phyloP scores from a whole-genome alignment of 2,888 invertebrate genomes.

The Drosophila testacea region DNA sequence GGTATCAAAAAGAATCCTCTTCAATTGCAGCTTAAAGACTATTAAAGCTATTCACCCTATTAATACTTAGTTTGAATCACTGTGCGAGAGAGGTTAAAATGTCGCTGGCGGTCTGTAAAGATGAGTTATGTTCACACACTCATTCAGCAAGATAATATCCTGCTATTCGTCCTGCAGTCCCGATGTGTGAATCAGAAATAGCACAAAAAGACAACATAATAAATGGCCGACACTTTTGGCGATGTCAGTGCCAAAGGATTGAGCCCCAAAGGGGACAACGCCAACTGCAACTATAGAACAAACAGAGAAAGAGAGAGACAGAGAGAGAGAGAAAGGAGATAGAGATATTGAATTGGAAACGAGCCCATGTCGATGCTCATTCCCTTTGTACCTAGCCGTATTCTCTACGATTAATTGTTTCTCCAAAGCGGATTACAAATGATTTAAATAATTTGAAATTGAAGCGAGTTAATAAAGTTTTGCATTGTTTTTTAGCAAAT shows the following conservation, averaged over 20 bases:
- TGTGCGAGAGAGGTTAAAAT: slow-evolving; percentile 35
- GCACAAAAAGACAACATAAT: slow-evolving; percentile 38
- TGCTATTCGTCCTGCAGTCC: slow-evolving; percentile 21
- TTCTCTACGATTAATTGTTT: slow-evolving; percentile 67
- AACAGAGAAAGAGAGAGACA: not conserved
- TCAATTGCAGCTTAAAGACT: not conserved
- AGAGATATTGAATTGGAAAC: slow-evolving; percentile 12
- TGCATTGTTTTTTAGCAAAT: slow-evolving; percentile 43
- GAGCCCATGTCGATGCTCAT: not conserved
- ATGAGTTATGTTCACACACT: slow-evolving; percentile 53
- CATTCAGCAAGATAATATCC: slow-evolving; percentile 56
- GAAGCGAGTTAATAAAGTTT: slow-evolving; percentile 48
- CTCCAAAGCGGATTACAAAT: slow-evolving; percentile 68
- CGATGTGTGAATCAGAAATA: slow-evolving; percentile 42
- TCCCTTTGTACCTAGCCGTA: slow-evolving; percentile 4
- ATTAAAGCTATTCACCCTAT: not conserved
- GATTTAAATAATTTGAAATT: slow-evolving; percentile 48
- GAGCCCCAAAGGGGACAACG: slow-evolving; percentile 1
- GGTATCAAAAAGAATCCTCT: too few relatives aligned
- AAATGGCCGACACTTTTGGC: slow-evolving; percentile 60
- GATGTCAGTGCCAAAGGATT: slow-evolving; percentile 25
- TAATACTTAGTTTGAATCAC: slow-evolving; percentile 6
- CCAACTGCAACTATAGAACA: slow-evolving; percentile 9
- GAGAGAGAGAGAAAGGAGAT: not conserved
- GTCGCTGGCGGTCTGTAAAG: slow-evolving; percentile 24